These are phyloP conservation scores for Caenorhabditis auriculariae DNA, from an alignment of 2,888 invertebrate species.

Conservation along the genomic window DNA sequence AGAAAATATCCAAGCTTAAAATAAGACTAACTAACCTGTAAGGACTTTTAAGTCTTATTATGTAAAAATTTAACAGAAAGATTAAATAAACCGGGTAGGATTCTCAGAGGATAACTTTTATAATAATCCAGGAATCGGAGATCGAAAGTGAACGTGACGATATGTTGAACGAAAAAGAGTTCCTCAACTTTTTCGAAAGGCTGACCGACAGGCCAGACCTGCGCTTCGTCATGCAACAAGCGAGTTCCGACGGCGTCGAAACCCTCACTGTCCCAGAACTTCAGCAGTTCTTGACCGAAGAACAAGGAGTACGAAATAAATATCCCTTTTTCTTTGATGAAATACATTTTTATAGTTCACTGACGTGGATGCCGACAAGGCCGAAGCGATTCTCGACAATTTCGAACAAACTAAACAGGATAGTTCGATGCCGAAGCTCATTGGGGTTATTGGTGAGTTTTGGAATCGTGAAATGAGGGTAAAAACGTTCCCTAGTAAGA, in stretches of 20 bases:
- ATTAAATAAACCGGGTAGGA: too few species aligned
- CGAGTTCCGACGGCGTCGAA: constrained; percentile 63
- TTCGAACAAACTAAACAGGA: constrained; percentile 54
- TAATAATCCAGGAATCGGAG: constrained; percentile 42
- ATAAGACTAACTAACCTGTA: too few species aligned
- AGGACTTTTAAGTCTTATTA: too few species aligned
- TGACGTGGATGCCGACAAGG: constrained; percentile 54
- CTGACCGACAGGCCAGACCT: constrained; percentile 69
- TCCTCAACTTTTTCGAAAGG: constrained; percentile 69
- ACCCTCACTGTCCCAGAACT: constrained; percentile 67
- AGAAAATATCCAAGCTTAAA: too few species aligned
- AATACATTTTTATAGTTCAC: constrained; percentile 44
- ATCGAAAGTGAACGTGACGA: constrained; percentile 56
- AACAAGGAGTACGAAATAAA: constrained; percentile 66
- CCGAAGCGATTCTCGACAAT: constrained; percentile 55
- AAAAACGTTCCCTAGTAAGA: too few species aligned
- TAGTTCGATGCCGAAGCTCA: constrained; percentile 37
- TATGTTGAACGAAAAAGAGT: constrained; percentile 69
- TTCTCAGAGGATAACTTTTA: too few species aligned
- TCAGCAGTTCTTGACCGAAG: constrained; percentile 67
- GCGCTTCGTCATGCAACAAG: constrained; percentile 63
- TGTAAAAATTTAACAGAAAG: too few species aligned
- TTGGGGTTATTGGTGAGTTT: constrained; percentile 52
- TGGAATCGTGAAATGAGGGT: not conserved
- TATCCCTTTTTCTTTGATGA: not conserved